A percentile compares a stretch with the other conserved stretches of the same genome.
Conservation (phyloP, 2,113 vertebrate species). For the Patagioenas fasciata region DNA sequence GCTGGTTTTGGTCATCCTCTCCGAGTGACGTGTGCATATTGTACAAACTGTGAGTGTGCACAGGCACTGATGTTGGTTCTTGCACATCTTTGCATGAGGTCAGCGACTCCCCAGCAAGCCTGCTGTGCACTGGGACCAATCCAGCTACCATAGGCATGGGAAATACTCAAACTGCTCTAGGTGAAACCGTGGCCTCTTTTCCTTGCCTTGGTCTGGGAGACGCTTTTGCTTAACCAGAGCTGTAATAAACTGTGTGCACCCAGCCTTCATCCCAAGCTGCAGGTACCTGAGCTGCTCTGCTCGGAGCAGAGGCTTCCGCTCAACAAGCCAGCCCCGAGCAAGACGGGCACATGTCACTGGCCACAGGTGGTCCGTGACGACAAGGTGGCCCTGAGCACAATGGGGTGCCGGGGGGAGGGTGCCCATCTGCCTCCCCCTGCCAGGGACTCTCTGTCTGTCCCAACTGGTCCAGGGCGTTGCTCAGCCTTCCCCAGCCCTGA, state of each 20-base stretch:
- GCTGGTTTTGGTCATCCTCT: not conserved
- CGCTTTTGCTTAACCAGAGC: conserved; percentile 2
- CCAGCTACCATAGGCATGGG: not conserved
- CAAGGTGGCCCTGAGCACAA: not conserved
- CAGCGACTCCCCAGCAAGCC: fast-evolving
- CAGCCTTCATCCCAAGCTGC: not conserved
- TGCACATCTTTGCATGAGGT: not conserved
- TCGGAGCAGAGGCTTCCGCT: fast-evolving
- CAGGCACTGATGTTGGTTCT: not conserved
- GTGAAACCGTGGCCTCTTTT: not conserved
- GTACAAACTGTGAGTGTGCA: not conserved
- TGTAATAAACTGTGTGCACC: conserved; percentile 17
- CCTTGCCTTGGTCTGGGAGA: not conserved
- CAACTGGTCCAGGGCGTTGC: fast-evolving
- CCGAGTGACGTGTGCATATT: not conserved
- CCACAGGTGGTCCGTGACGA: fast-evolving
- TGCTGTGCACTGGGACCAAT: not conserved
- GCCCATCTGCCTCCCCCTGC: fast-evolving
- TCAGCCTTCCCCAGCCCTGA: not conserved
- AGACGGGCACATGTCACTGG: fast-evolving
- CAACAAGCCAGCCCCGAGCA: fast-evolving
- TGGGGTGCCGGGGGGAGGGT: not conserved
- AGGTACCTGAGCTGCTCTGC: not conserved
- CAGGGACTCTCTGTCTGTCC: not conserved
- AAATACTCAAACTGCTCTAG: not conserved